phyloP scores from a whole-genome alignment of 2,888 invertebrate genomes.

The Lysandra coridon region DNA sequence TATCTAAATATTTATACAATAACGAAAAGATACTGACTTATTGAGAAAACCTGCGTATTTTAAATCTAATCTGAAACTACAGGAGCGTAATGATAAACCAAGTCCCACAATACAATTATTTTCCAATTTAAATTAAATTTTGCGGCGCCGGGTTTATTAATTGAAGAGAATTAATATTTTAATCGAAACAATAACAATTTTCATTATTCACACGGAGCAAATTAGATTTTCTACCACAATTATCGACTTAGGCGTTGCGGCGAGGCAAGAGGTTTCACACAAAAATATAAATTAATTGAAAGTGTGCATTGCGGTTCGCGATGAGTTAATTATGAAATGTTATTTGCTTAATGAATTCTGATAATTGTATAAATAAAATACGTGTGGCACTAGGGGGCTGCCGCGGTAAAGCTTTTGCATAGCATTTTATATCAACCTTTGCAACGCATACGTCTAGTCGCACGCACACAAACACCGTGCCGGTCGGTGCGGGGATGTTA shows the following conservation, averaged over 20 bases:
- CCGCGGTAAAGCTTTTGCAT: no score
- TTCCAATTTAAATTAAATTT: conserved; percentile 14
- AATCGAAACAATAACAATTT: conserved; percentile 22
- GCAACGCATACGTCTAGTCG: no score
- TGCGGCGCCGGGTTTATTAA: conserved; percentile 4
- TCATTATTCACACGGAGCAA: conserved; percentile 23
- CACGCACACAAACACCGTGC: no score
- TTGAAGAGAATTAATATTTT: conserved; percentile 19
- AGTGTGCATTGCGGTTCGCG: neutral
- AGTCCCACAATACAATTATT: neutral
- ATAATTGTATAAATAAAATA: neutral
- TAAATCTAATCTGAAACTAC: neutral
- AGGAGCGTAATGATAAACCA: neutral
- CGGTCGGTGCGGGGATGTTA: no score
- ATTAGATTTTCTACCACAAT: conserved; percentile 24
- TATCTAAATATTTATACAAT: no score
- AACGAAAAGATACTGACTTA: no score
- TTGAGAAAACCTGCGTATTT: neutral
- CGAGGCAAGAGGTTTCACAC: neutral
- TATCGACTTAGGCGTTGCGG: conserved; percentile 23
- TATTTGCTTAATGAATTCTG: neutral
- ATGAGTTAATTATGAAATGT: neutral
- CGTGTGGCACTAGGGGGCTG: no score
- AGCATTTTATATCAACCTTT: no score
- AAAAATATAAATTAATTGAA: conserved; percentile 6